Base-by-base conservation (phyloP, 2,888 invertebrate genomes). In the Dione juno region DNA sequence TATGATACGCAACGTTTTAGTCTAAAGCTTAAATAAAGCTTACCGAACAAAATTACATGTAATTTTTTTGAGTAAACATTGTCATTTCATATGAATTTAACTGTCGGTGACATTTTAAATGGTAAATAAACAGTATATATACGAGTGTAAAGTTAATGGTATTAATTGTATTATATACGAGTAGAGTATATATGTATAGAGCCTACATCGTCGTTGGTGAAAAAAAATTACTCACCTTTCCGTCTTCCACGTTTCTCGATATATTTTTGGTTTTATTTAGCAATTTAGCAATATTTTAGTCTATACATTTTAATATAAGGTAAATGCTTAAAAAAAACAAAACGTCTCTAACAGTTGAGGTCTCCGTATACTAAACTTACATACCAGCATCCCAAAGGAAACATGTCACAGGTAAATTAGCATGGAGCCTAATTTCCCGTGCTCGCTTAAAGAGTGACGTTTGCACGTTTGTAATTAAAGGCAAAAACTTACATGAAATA, bases 391-490 rank as follows among this genome's bases (percentile, higher is more conserved):
- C 45, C 59, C 45, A 45, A 61, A 45, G 61, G 45, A 61, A 45
- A n/a, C 45, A 45, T 61, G 45, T 61, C 61, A 45, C 45, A 61
- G 45, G 64, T 64, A 64, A 50, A 40, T 40, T 52, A 64, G 64
- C 50, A 52, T 40, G 53, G 45, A 61, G 53, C 66, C 59, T 61
- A 66, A 70, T 66, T 61, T 66, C 45, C 41, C 54, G 19, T 52
- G 19, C 50, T 64, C 40, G 48, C 16, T 35, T 52, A 40, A 64
- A 14, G 40, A 64, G 48, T 48, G 40, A 50, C 64, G 64, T 37
- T 52, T 0, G 37, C 40, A 50, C 19, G 66, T 41, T 61, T 58
- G 69, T 71, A 71, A 71, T 71, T 71, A 71, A 59, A 66, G 53
- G 53, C 35, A 57, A 63, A 50, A 57, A 19, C 59, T 28, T 14